Base-by-base conservation (phyloP, 2,113 vertebrate genomes). In the Colius striatus region DNA sequence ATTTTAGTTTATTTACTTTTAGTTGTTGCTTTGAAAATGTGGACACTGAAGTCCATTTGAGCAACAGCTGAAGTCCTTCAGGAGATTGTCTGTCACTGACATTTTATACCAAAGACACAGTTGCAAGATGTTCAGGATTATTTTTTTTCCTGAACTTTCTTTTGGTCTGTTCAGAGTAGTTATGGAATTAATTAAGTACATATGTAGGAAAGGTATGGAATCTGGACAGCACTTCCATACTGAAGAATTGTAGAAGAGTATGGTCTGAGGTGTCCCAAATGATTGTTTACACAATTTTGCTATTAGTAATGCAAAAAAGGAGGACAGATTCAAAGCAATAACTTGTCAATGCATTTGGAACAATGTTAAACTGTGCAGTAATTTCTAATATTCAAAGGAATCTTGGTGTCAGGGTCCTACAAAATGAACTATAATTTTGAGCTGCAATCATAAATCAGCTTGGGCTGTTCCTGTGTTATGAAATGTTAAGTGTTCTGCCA, bases 381-480 rank as follows among this genome's bases (percentile, higher is more conserved):
- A 74, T 86, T 87, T 81, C 30, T 87, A 53, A 60, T 34, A 41
- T 34, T 60, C n/a, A 80, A 60, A 73, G 67, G 54, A 73, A 73
- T 2, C 30, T 91, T 1, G 2, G 1, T 73, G 26, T 68, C 0
- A 0, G 4, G 11, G 8, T 75, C 66, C 53, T 78, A 11, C 34
- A 16, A 61, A 57, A 45, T 20, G n/a, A 55, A 10, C 14, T 66
- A 3, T 13, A 68, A 14, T 41, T 90, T 50, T 34, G 58, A 85
- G 29, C 16, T 93, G 53, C 55, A 50, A 0, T 77, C 41, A 7
- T 16, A 30, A 71, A 55, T 66, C 47, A 61, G 22, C 19, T 88
- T 2, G 0, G 25, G 16, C 55, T 89, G 63, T 67, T 54, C 19
- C 55, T 34, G 38, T 43, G 16, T 32, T 66, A 8, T n/a, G 58